phyloP scores from a whole-genome alignment of 2,888 invertebrate species.

The Aporophyla nigra region DNA sequence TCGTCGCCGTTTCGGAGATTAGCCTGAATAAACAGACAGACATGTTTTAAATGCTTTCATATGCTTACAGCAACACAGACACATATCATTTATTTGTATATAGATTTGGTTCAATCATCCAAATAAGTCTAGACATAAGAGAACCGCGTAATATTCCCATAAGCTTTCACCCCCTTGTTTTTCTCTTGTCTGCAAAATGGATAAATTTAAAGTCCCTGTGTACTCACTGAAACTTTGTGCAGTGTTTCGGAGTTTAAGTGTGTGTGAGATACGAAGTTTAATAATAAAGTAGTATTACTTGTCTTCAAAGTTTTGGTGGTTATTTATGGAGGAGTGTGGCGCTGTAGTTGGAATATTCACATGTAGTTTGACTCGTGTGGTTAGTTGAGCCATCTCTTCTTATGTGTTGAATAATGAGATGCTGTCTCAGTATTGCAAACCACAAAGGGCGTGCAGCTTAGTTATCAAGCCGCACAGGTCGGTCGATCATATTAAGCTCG shows the following conservation, averaged over 20 bases:
- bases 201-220: constrained; percentile 31
- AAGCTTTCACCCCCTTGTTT: constrained; percentile 2
- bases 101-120: neutral
- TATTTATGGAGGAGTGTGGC: constrained; percentile 38
- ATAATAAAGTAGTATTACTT: constrained; percentile 52
- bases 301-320: constrained; percentile 39
- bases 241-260: constrained; percentile 39
- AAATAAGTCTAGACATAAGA: neutral
- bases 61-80: too few relatives aligned
- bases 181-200: constrained; percentile 12
- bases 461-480: too few relatives aligned
- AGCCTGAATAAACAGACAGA: too few relatives aligned
- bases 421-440: too few relatives aligned
- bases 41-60: too few relatives aligned
- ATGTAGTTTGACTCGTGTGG: neutral
- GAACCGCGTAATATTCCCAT: neutral
- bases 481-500: too few relatives aligned
- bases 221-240: constrained; percentile 42
- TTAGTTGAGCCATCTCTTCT: too few relatives aligned
- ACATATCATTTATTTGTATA: too few relatives aligned
- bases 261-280: constrained; percentile 46
- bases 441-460: too few relatives aligned
- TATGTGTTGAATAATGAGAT: too few relatives aligned
- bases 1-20: too few relatives aligned
- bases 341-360: constrained; percentile 25